A percentile compares a stretch with the other conserved stretches of the same genome.
Conservation (phyloP, 2,888 invertebrate species). For the Platerodrilus igneus region DNA sequence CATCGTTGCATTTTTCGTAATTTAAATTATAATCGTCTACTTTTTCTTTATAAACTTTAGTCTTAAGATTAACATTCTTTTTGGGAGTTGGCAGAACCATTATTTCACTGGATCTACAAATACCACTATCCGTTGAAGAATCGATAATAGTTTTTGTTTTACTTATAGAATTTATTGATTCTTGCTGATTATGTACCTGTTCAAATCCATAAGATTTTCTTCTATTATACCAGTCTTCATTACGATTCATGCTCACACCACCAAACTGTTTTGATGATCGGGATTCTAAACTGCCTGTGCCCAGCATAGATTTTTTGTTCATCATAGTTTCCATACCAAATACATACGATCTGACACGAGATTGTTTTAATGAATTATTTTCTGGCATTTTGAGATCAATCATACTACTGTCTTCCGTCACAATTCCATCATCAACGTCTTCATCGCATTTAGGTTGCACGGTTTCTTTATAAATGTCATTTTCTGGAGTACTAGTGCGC, state of each 20-base stretch:
- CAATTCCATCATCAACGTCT: constrained; percentile 49
- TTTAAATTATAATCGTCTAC: constrained; percentile 15
- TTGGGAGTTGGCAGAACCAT: constrained; percentile 48
- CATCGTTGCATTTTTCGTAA: constrained; percentile 7
- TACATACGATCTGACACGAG: constrained; percentile 47
- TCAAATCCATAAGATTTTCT: constrained; percentile 76
- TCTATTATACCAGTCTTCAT: constrained; percentile 67
- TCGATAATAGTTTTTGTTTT: constrained; percentile 58
- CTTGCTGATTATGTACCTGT: constrained; percentile 46
- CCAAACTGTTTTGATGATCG: constrained; percentile 44
- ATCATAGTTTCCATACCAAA: constrained; percentile 47
- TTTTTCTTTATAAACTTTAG: constrained; percentile 36
- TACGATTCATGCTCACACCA: constrained; percentile 36
- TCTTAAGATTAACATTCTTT: constrained; percentile 38
- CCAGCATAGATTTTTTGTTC: constrained; percentile 38
- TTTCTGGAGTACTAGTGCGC: constrained; percentile 51
- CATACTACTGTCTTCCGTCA: constrained; percentile 41
- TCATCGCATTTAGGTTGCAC: constrained; percentile 31
- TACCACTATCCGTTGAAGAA: constrained; percentile 74
- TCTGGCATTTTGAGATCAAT: constrained; percentile 23
- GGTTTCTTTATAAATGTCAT: constrained; percentile 33
- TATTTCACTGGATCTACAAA: constrained; percentile 68
- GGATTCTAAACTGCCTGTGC: constrained; percentile 50
- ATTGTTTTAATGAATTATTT: constrained; percentile 33
- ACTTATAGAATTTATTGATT: constrained; percentile 36